Base-by-base conservation (phyloP, 2,888 invertebrate genomes). In the Diachrysia chrysitis region DNA sequence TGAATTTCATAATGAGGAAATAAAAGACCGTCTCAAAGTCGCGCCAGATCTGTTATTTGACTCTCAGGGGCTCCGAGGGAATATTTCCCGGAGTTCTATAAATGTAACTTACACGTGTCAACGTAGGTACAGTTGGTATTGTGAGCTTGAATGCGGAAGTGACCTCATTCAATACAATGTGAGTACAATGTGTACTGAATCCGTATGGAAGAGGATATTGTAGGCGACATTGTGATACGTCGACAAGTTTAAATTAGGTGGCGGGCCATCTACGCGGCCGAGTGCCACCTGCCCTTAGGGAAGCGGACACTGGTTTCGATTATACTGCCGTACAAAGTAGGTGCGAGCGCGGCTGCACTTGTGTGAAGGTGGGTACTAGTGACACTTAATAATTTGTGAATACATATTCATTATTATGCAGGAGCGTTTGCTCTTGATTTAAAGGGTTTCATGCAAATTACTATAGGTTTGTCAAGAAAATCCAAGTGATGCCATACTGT, bases 201-300 rank as follows among this genome's bases (percentile, higher is more conserved):
- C 46, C 17, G 17, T 6, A 17, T 17, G 7, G 17, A 9, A 17
- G 17, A 17, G n/a, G 17, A 9, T 46, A 46, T 46, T 46, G 17
- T 46, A 17, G 17, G 46, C 17, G 46, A n/a, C 46, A 46, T 46
- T 46, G 46, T 46, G 46, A 46, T 46, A 46, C 17, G 46, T 46
- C 17, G 46, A 17, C n/a, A 46, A 46, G 7, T 46, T 46, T 46
- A 46, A 17, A 46, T 46, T 46, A 46, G 9, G 17, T 42, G 42
- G 10, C 14, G 46, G n/a, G 46, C 46, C 7, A 17, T 46, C 17
- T 17, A 17, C 46, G 17, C 17, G 46, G 17, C 46, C 46, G 46
- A 42, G 42, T n/a, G n/a, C n/a, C 46, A 14, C 46, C 46, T 46
- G 46, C 17, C 46, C 46, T 17, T 17, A 46, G 46, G 46, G 37